These are phyloP conservation scores for Pseudochirops corinnae DNA, from an alignment of 2,797 vertebrate genomes.

Conservation along the genomic window DNA sequence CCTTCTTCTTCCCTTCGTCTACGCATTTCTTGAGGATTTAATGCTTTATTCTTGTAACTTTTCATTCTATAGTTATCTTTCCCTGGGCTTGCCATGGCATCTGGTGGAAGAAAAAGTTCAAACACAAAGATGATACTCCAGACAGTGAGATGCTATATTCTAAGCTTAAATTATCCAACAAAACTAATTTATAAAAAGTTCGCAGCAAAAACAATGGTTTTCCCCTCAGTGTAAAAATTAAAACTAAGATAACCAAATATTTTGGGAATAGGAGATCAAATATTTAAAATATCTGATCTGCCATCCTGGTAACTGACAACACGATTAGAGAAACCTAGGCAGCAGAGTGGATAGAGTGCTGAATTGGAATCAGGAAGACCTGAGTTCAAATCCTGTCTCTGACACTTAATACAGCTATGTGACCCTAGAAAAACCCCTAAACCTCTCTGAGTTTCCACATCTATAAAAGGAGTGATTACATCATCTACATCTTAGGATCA, in stretches of 20 bases:
- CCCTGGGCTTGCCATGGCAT: slow-evolving; percentile 91
- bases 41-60: slow-evolving; percentile 96
- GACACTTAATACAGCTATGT: neutral
- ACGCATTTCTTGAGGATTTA: slow-evolving; percentile 96
- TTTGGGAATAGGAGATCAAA: slow-evolving; percentile 49
- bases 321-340: neutral
- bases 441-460: neutral
- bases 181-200: slow-evolving; percentile 45
- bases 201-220: slow-evolving; percentile 31
- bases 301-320: neutral
- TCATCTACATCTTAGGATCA: neutral
- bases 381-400: neutral
- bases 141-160: slow-evolving; percentile 26
- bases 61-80: slow-evolving; percentile 95
- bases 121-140: slow-evolving; percentile 43
- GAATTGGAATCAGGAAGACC: neutral
- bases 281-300: neutral
- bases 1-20: slow-evolving; percentile 95
- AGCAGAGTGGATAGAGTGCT: neutral
- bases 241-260: slow-evolving; percentile 38
- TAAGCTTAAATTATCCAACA: slow-evolving; percentile 14
- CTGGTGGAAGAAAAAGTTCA: slow-evolving; percentile 78
- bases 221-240: neutral
- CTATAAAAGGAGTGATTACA: neutral
- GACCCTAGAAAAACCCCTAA: neutral